phyloP scores from a whole-genome alignment of 2,113 vertebrate genomes.

The Microtus richardsoni region DNA sequence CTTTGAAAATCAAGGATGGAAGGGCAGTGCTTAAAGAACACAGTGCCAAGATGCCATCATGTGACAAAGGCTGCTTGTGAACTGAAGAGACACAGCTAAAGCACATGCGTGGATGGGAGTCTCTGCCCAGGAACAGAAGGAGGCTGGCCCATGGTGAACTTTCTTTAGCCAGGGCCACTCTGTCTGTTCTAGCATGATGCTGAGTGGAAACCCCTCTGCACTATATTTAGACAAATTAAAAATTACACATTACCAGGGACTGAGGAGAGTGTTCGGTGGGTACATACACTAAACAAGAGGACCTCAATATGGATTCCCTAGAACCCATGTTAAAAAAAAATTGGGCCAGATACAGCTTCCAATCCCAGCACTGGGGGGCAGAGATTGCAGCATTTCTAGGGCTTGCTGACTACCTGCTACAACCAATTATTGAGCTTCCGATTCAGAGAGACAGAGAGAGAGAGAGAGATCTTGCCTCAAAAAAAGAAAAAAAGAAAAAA shows the following conservation, averaged over 20 bases:
- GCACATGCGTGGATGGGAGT: neutral
- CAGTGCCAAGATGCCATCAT: neutral
- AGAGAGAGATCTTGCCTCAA: neutral
- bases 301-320: neutral
- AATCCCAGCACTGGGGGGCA: neutral
- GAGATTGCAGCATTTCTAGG: neutral
- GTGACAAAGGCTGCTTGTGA: neutral
- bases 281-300: neutral
- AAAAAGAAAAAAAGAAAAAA: neutral
- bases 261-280: neutral
- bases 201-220: neutral
- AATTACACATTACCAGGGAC: neutral
- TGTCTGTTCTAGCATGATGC: neutral
- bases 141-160: neutral
- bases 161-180: neutral
- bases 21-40: slow-evolving; percentile 23
- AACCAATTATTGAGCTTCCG: neutral
- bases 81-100: neutral
- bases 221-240: neutral
- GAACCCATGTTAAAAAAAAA: neutral
- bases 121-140: too few species aligned
- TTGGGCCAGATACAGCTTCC: neutral
- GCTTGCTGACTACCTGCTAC: neutral
- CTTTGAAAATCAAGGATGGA: neutral
- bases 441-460: neutral